A percentile compares a stretch with the other conserved stretches of the same genome.
phyloP scores from a whole-genome alignment of 2,113 vertebrate species.

The Seriola aureovittata region DNA sequence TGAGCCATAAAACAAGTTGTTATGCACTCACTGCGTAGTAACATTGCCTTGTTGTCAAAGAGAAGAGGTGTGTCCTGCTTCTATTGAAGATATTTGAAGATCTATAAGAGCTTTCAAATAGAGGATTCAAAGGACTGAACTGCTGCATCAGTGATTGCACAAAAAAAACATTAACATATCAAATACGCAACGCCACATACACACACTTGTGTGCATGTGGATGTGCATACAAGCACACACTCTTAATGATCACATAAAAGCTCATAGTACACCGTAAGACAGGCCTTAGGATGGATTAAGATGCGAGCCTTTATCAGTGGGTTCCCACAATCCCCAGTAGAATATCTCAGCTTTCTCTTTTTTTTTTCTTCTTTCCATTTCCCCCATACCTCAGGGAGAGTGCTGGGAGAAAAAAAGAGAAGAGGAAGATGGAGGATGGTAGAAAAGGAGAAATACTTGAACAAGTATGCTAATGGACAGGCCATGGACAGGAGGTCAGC shows the following conservation, averaged over 20 bases:
- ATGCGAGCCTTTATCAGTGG: conserved; percentile 81
- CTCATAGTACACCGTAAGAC: conserved; percentile 73
- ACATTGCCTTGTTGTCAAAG: conserved; percentile 52
- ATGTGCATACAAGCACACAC: conserved; percentile 56
- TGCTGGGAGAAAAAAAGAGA: conserved; percentile 33
- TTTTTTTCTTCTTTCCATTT: conserved; percentile 52
- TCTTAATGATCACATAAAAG: conserved; percentile 80
- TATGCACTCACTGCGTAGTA: conserved; percentile 48
- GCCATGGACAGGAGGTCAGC: conserved; percentile 18
- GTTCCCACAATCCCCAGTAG: conserved; percentile 84
- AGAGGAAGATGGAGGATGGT: conserved; percentile 23
- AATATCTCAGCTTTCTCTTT: conserved; percentile 59
- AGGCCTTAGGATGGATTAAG: conserved; percentile 84
- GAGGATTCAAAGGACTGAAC: conserved; percentile 55
- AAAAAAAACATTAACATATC: conserved; percentile 74
- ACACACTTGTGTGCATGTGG: conserved; percentile 37
- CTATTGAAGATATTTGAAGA: conserved; percentile 41
- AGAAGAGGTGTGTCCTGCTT: conserved; percentile 48
- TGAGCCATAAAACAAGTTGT: conserved; percentile 67
- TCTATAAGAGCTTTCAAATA: conserved; percentile 60
- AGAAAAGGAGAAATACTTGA: conserved; percentile 35
- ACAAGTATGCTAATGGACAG: conserved; percentile 44
- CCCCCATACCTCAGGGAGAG: conserved; percentile 60
- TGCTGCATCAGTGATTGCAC: conserved; percentile 39
- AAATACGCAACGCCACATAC: conserved; percentile 62